These are phyloP conservation scores for Epizoanthus illoricatus DNA, from an alignment of 92 coral and sea anemone genomes.

Conservation along the genomic window DNA sequence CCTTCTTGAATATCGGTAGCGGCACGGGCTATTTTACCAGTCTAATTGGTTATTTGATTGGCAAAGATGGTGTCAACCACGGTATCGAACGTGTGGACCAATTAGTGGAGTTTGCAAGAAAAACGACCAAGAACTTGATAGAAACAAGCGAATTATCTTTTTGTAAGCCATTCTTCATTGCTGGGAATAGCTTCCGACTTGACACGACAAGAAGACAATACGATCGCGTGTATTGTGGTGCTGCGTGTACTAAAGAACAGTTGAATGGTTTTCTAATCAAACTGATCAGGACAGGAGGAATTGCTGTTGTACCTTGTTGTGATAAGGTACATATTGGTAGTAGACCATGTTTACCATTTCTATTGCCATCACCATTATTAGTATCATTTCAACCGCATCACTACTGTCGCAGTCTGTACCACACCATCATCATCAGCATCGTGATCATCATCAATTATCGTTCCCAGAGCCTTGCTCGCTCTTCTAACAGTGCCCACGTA, in stretches of 20 bases:
- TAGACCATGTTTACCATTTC: neutral
- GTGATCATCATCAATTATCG: too few relatives aligned
- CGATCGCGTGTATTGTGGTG: slow-evolving; percentile 22
- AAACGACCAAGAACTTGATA: slow-evolving; percentile 2
- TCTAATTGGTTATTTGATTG: slow-evolving; percentile 6
- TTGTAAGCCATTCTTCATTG: slow-evolving; percentile 1
- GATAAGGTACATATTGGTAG: neutral
- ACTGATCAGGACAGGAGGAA: slow-evolving; percentile 9
- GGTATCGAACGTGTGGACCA: slow-evolving; percentile 6
- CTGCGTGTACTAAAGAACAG: slow-evolving; percentile 29
- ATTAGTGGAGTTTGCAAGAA: slow-evolving; percentile 8
- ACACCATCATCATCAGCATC: too few relatives aligned
- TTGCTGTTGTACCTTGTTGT: slow-evolving; percentile 23
- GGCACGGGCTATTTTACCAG: slow-evolving; percentile 15
- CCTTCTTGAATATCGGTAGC: slow-evolving; percentile 9
- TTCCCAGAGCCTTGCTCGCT: too few relatives aligned
- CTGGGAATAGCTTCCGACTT: slow-evolving; percentile 25
- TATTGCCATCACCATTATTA: too few relatives aligned
- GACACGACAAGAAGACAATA: slow-evolving; percentile 2
- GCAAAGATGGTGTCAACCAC: slow-evolving; percentile 15
- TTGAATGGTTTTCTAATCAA: slow-evolving; percentile 4
- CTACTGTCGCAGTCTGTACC: too few relatives aligned
- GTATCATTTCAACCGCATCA: too few relatives aligned
- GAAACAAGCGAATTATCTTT: neutral
- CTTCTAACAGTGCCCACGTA: too few relatives aligned